Evolutionary conservation across 2,888 invertebrate species (phyloP), one percentile per base, ranked within the genome.

Genomic region (Nasonia oneida): DNA sequence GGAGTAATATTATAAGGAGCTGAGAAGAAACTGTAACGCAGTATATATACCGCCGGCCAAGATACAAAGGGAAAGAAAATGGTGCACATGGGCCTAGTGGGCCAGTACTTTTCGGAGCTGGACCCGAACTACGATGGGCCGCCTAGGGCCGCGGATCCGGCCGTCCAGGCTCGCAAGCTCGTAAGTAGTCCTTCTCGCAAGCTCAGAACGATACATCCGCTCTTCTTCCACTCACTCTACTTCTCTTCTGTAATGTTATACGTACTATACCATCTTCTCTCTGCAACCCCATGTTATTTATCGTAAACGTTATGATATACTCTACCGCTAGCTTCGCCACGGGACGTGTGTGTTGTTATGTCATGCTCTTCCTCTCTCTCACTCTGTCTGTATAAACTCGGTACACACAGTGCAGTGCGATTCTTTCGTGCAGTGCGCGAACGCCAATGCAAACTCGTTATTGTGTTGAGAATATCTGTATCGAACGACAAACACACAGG

Each of bases 81-180:
- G 90, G 89, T 89, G 47, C 89, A 90, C 79, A 88, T 87, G 89
- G 90, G 90, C 84, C 87, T 90, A 14, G 89, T 88, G 86, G 89
- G 89, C 77, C 90, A 90, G 87, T 89, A 90, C 86, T 89, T 90
- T 85, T 83, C 90, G 86, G 90, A 90, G 73, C 82, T 90, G 89
- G 90, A 90, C 73, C 88, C 90, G 29, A 90, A 90, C 87, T 87
- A 88, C 81, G 83, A 89, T 87, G 89, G 88, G 5, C 90, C 89
- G 12, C 89, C 89, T 23, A 87, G 81, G 73, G 89, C 88, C 71
- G 87, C 85, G 39, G 89, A 90, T 80, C 88, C 90, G 73, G 88
- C 88, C 33, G 89, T 90, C 57, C 90, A 87, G 83, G 88, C 89
- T 29, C 89, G 89, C 53, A 90, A 90, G 85, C 88, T 90, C 79